Conservation (phyloP, 1,140 invertebrate species). For the Drosophila mauritiana region DNA sequence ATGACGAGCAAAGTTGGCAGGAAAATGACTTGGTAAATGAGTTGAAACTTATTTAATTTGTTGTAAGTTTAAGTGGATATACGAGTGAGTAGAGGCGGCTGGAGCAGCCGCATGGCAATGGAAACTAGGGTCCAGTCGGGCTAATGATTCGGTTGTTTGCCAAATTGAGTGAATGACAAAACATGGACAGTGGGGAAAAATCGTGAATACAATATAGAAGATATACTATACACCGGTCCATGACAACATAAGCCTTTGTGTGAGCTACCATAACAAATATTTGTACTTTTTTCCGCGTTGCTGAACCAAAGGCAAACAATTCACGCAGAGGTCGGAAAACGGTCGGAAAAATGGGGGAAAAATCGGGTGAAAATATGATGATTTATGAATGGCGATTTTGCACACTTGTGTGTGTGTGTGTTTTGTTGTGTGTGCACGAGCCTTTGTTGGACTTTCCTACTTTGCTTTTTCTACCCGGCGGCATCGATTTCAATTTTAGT, state of each 20-base stretch:
- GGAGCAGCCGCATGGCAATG: neutral
- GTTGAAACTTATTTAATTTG: constrained; percentile 82
- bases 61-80: constrained; percentile 63
- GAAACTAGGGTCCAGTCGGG: constrained; percentile 2
- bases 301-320: constrained; percentile 37
- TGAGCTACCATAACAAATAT: constrained; percentile 58
- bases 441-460: constrained; percentile 11
- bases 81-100: constrained; percentile 1
- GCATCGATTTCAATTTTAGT: constrained; percentile 66
- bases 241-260: constrained; percentile 65
- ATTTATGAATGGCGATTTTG: constrained; percentile 62
- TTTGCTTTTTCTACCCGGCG: neutral
- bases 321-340: neutral
- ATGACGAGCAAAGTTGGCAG: constrained; percentile 63
- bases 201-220: neutral
- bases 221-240: constrained; percentile 1
- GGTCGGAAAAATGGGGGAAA: constrained; percentile 20
- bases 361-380: constrained; percentile 60
- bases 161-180: constrained; percentile 56
- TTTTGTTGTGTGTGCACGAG: neutral
- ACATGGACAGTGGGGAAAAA: neutral
- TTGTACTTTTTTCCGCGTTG: constrained; percentile 62
- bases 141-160: constrained; percentile 69
- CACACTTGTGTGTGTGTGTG: constrained; percentile 4
- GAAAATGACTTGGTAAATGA: constrained; percentile 79